Base-by-base conservation (phyloP, 2,888 invertebrate genomes). In the Thera britannica region DNA sequence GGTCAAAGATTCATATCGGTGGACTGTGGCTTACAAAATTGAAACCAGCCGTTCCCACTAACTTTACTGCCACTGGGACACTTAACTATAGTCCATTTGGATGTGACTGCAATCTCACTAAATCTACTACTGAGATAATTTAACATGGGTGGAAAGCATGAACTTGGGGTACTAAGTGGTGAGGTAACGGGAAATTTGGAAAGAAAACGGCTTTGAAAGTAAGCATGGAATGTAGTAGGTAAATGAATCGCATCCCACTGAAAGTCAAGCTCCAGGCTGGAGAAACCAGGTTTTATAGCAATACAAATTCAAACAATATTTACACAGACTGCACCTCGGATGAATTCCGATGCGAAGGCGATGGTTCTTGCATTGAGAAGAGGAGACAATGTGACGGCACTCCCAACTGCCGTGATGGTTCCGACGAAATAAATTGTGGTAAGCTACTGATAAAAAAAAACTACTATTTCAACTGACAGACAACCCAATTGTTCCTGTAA, bases 351-450 rank as follows among this genome's bases (percentile, higher is more conserved):
- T 96, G 96, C 84, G 66, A 68, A 56, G 90, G 88, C 66, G 95
- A 95, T 80, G 95, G 95, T n/a, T 86, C 90, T 71, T 96, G 96
- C 89, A 95, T 96, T 72, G 94, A 90, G 70, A 52, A 23, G 3
- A 80, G 89, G 67, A 94, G 94, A 80, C 90, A 90, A 59, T 96
- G 96, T 84, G 95, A 97, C 79, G 86, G 90, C 58, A 75, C 79
- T 65, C 73, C 67, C 62, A 90, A 95, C 82, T 95, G 95, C 86
- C 76, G 81, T 62, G 96, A 96, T 81, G 92, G 92, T 74, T 95
- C 95, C 70, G 96, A 96, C 80, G 96, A 96, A 88, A 75, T 74
- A 67, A 85, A 94, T 66, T 96, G 96, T 86, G 94, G 86, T 85
- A 74, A 82, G 84, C 51, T 2, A 52, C 35, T 54, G 11, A 54